phyloP scores from a whole-genome alignment of 2,888 invertebrate genomes.

The Scaptomyza tumidula region DNA sequence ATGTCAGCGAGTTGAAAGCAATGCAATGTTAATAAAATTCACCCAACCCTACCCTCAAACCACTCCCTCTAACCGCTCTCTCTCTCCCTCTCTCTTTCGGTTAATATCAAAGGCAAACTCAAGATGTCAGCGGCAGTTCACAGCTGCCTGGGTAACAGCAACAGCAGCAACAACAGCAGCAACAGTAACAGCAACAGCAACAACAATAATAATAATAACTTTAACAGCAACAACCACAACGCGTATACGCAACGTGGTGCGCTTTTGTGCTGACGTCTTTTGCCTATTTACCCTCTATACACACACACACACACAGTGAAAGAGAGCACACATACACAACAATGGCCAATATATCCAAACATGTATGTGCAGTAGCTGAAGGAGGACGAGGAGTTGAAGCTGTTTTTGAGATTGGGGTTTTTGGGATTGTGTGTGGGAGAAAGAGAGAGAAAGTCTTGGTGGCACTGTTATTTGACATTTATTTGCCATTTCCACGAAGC shows the following conservation, averaged over 20 bases:
- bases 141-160: constrained; percentile 5
- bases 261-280: constrained; percentile 68
- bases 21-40: constrained; percentile 76
- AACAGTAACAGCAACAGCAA: constrained; percentile 1
- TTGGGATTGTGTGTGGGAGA: constrained; percentile 13
- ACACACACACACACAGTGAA: constrained; percentile 26
- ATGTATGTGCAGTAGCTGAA: constrained; percentile 31
- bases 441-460: neutral
- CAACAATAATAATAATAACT: neutral
- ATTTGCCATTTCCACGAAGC: constrained; percentile 73
- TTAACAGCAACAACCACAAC: constrained; percentile 1
- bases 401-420: neutral
- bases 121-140: constrained; percentile 61
- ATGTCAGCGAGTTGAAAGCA: constrained; percentile 73
- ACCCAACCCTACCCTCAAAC: neutral
- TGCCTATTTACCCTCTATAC: constrained; percentile 49
- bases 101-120: constrained; percentile 57
- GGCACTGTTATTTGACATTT: constrained; percentile 76
- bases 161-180: neutral
- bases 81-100: neutral
- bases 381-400: neutral
- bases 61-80: neutral
- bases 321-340: constrained; percentile 39
- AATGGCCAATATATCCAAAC: constrained; percentile 59
- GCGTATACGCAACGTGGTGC: constrained; percentile 75